Percentiles rank a stretch among this genome's conserved stretches.
Evolutionary conservation across 2,888 invertebrate genomes (phyloP).

Genomic region (Phortica magna): DNA sequence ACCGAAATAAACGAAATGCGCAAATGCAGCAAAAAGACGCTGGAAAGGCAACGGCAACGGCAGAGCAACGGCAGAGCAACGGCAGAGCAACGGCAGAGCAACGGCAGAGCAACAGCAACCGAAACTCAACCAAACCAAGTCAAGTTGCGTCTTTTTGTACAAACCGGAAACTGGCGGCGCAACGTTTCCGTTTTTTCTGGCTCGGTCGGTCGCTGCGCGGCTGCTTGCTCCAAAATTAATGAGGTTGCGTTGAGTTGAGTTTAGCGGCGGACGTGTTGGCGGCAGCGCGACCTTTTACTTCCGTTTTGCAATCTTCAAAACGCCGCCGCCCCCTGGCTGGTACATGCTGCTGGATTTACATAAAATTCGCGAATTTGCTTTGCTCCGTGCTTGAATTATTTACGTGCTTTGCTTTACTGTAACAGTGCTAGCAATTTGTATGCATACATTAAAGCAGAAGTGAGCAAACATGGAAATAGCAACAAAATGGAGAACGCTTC

Average conservation of each 20-base stretch:
- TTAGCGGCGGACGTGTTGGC: not conserved
- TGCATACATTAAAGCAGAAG: not conserved
- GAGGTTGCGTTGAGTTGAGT: conserved; percentile 49
- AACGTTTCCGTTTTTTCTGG: conserved; percentile 67
- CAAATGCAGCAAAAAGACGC: not conserved
- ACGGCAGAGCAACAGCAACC: not conserved
- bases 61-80: not conserved
- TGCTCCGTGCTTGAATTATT: not conserved
- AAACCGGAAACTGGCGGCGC: conserved; percentile 69
- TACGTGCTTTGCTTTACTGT: not conserved
- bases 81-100: not conserved
- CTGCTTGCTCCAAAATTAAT: conserved; percentile 66
- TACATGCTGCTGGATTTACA: no score
- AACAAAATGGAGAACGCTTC: no score
- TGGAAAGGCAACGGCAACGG: not conserved
- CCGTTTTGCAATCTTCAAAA: no score
- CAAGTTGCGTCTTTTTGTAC: conserved; percentile 40
- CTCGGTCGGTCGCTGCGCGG: not conserved
- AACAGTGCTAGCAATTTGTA: not conserved
- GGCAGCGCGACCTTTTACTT: not conserved
- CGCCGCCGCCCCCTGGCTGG: no score
- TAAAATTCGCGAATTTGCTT: no score
- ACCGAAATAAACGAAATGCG: not conserved
- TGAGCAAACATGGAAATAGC: not conserved
- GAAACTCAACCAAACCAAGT: conserved; percentile 23